These are phyloP conservation scores for Drosophila ironensis DNA, from an alignment of 1,140 invertebrate genomes.

Conservation along the genomic window DNA sequence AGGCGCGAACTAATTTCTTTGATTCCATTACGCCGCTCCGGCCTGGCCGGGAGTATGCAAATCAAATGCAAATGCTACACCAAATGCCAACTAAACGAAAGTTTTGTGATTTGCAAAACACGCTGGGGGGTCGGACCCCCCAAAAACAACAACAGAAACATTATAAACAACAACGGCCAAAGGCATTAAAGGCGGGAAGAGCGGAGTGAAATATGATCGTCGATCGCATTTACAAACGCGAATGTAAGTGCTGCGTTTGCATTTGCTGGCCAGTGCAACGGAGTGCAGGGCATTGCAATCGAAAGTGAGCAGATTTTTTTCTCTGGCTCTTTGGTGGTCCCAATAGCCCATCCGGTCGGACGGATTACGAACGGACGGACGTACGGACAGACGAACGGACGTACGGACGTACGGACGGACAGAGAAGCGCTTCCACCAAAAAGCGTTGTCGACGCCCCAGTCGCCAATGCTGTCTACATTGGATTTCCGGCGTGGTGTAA, in stretches of 20 bases:
- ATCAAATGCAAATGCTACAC: conserved; percentile 52
- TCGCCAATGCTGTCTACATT: conserved; percentile 76
- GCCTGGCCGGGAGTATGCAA: conserved; percentile 43
- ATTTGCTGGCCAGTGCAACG: conserved; percentile 15
- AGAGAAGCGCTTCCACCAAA: conserved; percentile 3
- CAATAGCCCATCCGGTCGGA: conserved; percentile 74
- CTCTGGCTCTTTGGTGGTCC: conserved; percentile 74
- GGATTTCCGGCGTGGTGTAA: conserved; percentile 76
- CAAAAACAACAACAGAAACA: conserved; percentile 11
- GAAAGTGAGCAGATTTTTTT: conserved; percentile 55
- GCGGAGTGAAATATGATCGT: conserved; percentile 71
- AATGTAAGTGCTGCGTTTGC: conserved; percentile 67
- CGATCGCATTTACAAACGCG: conserved; percentile 70
- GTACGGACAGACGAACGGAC: conserved; percentile 1
- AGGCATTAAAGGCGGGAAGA: conserved; percentile 22
- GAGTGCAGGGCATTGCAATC: conserved; percentile 27
- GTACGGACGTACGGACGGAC: neutral
- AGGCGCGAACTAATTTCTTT: conserved; percentile 12
- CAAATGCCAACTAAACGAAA: conserved; percentile 55
- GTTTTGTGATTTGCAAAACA: conserved; percentile 44
- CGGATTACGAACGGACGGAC: neutral
- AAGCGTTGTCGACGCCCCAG: conserved; percentile 72
- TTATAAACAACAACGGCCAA: neutral
- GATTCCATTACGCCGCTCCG: conserved; percentile 39
- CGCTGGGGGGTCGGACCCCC: conserved; percentile 58